phyloP scores from a whole-genome alignment of 2,797 vertebrate species.

The Salmo trutta region DNA sequence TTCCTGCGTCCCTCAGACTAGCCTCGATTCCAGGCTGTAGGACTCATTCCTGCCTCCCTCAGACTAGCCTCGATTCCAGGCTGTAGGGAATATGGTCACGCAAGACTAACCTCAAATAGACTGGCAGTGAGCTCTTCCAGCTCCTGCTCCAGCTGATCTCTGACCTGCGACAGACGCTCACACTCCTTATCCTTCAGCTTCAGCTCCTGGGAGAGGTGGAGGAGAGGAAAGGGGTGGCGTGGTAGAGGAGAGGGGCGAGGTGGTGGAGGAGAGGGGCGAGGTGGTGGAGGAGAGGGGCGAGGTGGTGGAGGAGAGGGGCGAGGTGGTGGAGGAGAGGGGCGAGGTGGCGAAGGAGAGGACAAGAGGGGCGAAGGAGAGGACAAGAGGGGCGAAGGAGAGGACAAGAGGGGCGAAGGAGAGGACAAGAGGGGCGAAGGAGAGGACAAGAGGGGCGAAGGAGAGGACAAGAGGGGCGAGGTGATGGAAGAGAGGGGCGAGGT shows the following conservation, averaged over 20 bases:
- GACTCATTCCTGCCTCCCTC: constrained; percentile 71
- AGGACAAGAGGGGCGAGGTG: not conserved
- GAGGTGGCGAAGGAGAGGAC: not conserved
- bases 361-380: too few relatives aligned
- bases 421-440: not conserved
- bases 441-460: not conserved
- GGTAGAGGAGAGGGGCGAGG: too few relatives aligned
- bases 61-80: constrained; percentile 94
- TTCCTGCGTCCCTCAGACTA: constrained; percentile 84
- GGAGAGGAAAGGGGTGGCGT: too few relatives aligned
- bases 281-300: not conserved
- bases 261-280: not conserved
- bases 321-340: too few relatives aligned
- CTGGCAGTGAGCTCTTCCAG: constrained; percentile 97
- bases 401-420: not conserved
- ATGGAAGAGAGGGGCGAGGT: too few relatives aligned
- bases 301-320: not conserved
- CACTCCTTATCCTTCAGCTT: constrained; percentile 97
- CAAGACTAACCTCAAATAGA: constrained; percentile 86
- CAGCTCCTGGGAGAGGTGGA: constrained; percentile 82
- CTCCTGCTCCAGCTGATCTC: constrained; percentile 93
- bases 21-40: constrained; percentile 94
- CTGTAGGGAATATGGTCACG: constrained; percentile 71
- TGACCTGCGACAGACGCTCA: constrained; percentile 87
- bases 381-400: not conserved